Base-by-base conservation (phyloP, 2,888 invertebrate genomes). In the Sinhomidia bicolor region DNA sequence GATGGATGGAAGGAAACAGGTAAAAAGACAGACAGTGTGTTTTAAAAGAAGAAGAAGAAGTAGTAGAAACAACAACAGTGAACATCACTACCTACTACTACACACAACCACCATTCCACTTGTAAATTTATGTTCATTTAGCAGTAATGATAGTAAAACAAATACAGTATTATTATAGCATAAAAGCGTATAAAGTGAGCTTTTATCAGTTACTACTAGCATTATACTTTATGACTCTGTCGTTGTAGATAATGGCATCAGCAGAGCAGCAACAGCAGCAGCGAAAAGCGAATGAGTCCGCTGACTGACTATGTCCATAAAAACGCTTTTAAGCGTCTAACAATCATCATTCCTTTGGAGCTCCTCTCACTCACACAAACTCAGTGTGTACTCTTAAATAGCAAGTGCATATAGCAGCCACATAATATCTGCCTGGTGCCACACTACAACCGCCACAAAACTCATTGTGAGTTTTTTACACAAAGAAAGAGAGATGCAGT, bases 171-270 rank as follows among this genome's bases (percentile, higher is more conserved):
- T 78, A 78, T 57, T 78, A 78, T 78, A 78, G 78, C 78, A 29
- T 71, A 71, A 71, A 71, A 47, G 44, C 1, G 71, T 36, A 68
- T 68, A 83, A 65, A 71, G 54, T 83, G 54, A n/a, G 41, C 57
- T 65, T 85, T 85, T 85, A 85, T 85, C 85, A 85, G 78, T 47
- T 57, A 26, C 71, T 32, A 54, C 74, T 83, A 47, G 60, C 78
- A 78, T 78, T 76, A 76, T 78, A 78, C 62, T 85, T 85, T 85
- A 85, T 85, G 62, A 85, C 85, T 85, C 41, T 83, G 71, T 85
- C 76, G 78, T 85, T 47, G 85, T 20, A 84, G 60, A 81, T 81
- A 81, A 47, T 79, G 60, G 65, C 47, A 47, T 29, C 44, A 65
- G 17, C 6, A 41, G 23, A 6, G 68, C 41, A 12, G n/a, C n/a